A percentile compares a stretch with the other conserved stretches of the same genome.
phyloP scores from a whole-genome alignment of 2,888 invertebrate genomes.

The Dasysyrphus tricinctus region DNA sequence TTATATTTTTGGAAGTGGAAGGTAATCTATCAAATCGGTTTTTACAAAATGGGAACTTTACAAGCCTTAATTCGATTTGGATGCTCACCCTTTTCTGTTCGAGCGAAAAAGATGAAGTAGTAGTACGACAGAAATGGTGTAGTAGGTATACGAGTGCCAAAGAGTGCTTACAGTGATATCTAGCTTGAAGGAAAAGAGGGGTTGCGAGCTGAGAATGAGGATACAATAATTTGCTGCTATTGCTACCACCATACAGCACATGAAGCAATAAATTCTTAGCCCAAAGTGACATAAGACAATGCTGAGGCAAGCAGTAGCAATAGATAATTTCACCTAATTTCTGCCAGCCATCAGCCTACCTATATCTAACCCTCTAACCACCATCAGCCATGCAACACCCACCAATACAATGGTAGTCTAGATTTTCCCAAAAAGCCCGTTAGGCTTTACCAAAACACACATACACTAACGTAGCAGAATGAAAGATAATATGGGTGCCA shows the following conservation, averaged over 20 bases:
- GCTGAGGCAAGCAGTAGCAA: conserved; percentile 74
- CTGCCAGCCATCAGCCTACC: conserved; percentile 30
- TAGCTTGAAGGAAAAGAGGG: conserved; percentile 7
- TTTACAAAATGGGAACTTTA: conserved; percentile 66
- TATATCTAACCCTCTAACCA: conserved; percentile 5
- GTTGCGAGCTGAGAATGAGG: conserved; percentile 13
- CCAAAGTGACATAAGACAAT: conserved; percentile 74
- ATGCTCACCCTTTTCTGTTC: conserved; percentile 64
- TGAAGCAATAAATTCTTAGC: conserved; percentile 65
- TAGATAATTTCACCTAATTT: conserved; percentile 78
- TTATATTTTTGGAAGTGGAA: conserved; percentile 17
- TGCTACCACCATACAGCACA: conserved; percentile 61
- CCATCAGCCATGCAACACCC: conserved; percentile 27
- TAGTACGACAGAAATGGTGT: neutral
- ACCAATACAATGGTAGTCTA: conserved; percentile 22
- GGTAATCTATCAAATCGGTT: conserved; percentile 68
- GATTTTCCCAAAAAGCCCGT: conserved; percentile 41
- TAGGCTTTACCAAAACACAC: conserved; percentile 17
- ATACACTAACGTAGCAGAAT: neutral
- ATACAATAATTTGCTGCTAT: conserved; percentile 66
- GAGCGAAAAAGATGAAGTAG: conserved; percentile 57
- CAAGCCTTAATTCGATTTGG: conserved; percentile 72
- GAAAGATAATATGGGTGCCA: conserved; percentile 59
- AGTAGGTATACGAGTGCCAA: conserved; percentile 21
- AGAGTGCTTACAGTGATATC: conserved; percentile 7